Base-by-base conservation (phyloP, 2,113 vertebrate species). In the Smithornis capensis region DNA sequence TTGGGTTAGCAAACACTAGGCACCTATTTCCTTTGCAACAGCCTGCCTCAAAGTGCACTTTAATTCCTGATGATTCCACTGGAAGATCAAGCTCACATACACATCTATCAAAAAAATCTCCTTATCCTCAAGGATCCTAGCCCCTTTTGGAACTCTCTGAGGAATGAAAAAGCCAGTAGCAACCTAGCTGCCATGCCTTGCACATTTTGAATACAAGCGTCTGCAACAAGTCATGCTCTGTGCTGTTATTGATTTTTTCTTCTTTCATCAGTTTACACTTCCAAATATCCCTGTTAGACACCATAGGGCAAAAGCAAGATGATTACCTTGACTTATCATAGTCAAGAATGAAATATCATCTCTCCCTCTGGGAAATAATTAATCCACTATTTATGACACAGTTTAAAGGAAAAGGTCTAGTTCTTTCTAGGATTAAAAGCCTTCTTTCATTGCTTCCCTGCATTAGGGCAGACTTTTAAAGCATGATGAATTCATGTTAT, bases 1-100 rank as follows among this genome's bases (percentile, higher is more conserved):
- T 91, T 65, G 77, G 65, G 70, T 94, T 92, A 83, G 83, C 87
- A 78, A 62, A 67, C 31, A 71, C 67, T 91, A 87, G 79, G 56
- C 85, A 88, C 64, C 50, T 64, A 63, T 44, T 83, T 63, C 85
- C 73, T 95, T 50, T 73, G 27, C 70, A 73, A 60, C 15, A 31
- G 23, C 13, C 13, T 76, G 23, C 29, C 79, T 53, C 59, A 56
- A 76, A 57, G 67, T 14, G 49, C 6, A 6, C 73, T 56, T 42
- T 86, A 55, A 78, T 59, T 87, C 73, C 67, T n/a, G 10, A 21
- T 1, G 4, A 69, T 89, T 88, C 69, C 67, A 28, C 53, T 84
- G 71, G 63, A 82, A 84, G 57, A 94, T 69, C 71, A 70, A 92
- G 52, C 31, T 78, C 59, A 35, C 75, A 74, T 18, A 50, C 56